Conservation (phyloP, 2,113 vertebrate genomes). For the Notiomystis cincta region DNA sequence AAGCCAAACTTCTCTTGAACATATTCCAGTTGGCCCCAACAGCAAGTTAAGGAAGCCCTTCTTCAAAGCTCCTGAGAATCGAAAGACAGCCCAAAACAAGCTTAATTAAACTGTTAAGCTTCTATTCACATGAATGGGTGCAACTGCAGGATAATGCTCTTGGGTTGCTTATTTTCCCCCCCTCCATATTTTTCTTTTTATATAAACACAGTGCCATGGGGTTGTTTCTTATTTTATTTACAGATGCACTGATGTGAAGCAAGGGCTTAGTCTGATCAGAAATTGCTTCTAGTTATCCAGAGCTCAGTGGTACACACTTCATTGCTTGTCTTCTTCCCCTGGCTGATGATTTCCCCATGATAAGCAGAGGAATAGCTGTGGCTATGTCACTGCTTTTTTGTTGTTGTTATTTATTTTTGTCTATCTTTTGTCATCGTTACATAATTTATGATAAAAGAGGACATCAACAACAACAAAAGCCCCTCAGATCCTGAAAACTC, state of each 20-base stretch:
- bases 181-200: neutral
- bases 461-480: neutral
- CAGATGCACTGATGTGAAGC: slow-evolving; percentile 17
- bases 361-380: neutral
- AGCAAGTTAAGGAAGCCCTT: neutral
- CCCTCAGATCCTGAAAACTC: neutral
- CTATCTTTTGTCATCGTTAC: neutral
- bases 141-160: neutral
- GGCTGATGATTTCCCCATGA: neutral
- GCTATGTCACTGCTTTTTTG: neutral
- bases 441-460: neutral
- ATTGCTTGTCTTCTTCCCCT: neutral
- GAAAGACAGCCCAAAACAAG: neutral
- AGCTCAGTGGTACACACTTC: neutral
- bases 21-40: neutral
- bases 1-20: neutral
- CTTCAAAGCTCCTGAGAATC: neutral
- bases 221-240: slow-evolving; percentile 5
- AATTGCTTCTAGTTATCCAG: slow-evolving; percentile 38
- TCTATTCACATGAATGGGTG: slow-evolving; percentile 10
- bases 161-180: neutral
- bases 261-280: neutral
- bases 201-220: slow-evolving; percentile 6
- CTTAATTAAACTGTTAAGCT: slow-evolving; percentile 51
- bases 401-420: neutral